Base-by-base conservation (phyloP, 2,797 vertebrate genomes). In the Xenentodon cancila region DNA sequence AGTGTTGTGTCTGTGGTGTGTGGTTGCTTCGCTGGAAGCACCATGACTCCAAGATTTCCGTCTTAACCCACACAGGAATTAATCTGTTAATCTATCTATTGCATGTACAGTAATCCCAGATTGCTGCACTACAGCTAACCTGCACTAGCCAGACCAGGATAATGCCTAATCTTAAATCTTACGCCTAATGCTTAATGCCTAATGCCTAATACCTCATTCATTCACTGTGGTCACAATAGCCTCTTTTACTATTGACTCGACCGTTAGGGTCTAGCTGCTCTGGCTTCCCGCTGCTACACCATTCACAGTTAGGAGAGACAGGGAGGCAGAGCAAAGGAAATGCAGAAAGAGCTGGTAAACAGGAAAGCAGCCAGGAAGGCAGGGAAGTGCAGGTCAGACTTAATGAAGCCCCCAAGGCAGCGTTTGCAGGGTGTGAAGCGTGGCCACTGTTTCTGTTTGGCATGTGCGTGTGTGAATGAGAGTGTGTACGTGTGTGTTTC, bases 121-220 rank as follows among this genome's bases (percentile, higher is more conserved):
- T 85, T 82, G 79, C 73, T 85, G 60, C 79, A 66, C 75, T 77
- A 68, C 57, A 71, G 70, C 82, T 84, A 87, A 90, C 88, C 85
- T 88, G 82, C 80, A 82, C 67, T 54, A 74, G 77, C 81, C 81
- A 84, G 85, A 82, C 74, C 76, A 77, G 86, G 78, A 89, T 90
- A 86, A 91, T 84, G 75, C 82, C 76, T 90, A 84, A 90, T 89
- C 88, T 86, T 68, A 71, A 88, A 81, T 83, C 43, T 83, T 88
- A 80, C 22, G 69, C 51, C 71, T 88, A 80, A 89, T 85, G 72
- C 86, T 77, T 85, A 84, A 71, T 82, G 72, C 85, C 67, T 77
- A 76, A 84, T 86, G 68, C 84, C 76, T 89, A 90, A 89, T 85
- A 87, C 85, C 86, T 82, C 73, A 78, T 84, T 91, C 81, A 84